These are phyloP conservation scores for Chunga burmeisteri DNA, from an alignment of 2,113 vertebrate genomes.

Conservation along the genomic window DNA sequence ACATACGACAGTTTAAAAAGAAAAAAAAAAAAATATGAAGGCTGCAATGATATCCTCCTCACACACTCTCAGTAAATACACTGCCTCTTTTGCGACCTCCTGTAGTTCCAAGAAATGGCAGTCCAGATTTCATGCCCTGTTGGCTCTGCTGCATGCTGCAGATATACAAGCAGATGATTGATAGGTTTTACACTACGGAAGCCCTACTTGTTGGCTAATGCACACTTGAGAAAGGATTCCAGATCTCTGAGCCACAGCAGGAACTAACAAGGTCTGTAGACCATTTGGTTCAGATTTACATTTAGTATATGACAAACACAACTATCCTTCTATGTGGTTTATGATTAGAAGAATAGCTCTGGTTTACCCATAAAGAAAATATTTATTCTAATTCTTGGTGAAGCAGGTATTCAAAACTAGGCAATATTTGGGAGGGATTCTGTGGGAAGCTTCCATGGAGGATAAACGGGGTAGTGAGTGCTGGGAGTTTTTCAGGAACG, in stretches of 20 bases:
- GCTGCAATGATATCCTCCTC: neutral
- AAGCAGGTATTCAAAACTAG: neutral
- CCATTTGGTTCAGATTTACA: neutral
- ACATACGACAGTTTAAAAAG: neutral
- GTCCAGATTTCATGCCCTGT: slow-evolving; percentile 17
- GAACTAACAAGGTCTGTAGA: neutral
- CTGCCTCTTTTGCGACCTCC: neutral
- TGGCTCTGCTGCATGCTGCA: neutral
- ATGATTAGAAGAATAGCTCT: neutral
- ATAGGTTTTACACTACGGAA: neutral
- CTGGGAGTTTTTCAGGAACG: neutral
- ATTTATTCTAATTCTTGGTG: neutral
- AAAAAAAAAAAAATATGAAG: neutral
- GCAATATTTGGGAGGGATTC: neutral
- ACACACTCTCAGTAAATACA: neutral
- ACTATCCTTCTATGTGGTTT: neutral
- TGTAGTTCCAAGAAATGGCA: neutral
- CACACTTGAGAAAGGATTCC: neutral
- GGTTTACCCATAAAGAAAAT: neutral
- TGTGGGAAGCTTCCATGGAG: neutral
- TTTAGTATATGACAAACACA: neutral
- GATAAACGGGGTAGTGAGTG: neutral
- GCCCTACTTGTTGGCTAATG: neutral
- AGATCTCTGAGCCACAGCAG: neutral
- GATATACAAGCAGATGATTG: slow-evolving; percentile 32